Evolutionary conservation across 2,113 vertebrate species (phyloP), one percentile per base, ranked within the genome.

Genomic region (Motacilla alba): DNA sequence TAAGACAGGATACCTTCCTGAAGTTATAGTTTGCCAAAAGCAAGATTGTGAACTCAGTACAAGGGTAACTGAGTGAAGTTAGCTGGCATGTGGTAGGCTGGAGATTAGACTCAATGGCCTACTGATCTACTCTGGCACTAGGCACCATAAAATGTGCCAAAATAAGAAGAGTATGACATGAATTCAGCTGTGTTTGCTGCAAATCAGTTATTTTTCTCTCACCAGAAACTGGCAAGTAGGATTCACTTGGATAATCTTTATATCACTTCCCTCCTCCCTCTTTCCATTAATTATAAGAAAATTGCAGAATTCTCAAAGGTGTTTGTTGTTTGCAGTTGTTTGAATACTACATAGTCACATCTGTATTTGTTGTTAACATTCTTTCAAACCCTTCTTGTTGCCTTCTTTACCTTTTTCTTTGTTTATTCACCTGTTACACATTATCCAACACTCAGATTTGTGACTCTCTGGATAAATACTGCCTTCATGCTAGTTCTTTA

Each of bases 401-500:
- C 62, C 19, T 90, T 92, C 58, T 64, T n/a, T 78, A 83, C 24
- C 4, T 56, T 92, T 88, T 59, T 52, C 9, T 82, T 78, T 92
- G 31, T 87, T 94, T 92, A 82, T 75, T 95, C 86, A 96, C 74
- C 66, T 94, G 83, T 91, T 94, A n/a, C 53, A 66, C 8, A 20
- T 60, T 75, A 76, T 59, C 17, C 28, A 70, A 3, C n/a, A 79
- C 46, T n/a, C 44, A 64, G 30, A 89, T 19, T 93, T 87, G 28
- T 44, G 37, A 35, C 11, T 93, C 31, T 63, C 31, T 41, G 60
- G 73, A 49, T 23, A 89, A 88, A 75, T 83, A 89, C 44, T 13
- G 9, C 28, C 35, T 63, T 90, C 30, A 18, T 72, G 52, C 17
- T 52, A 49, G 18, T 64, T 78, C 60, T 94, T 91, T 85, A 37